Percentiles rank a stretch among this genome's conserved stretches.
phyloP scores from a whole-genome alignment of 2,888 invertebrate species.

The Aporophyla nigra region DNA sequence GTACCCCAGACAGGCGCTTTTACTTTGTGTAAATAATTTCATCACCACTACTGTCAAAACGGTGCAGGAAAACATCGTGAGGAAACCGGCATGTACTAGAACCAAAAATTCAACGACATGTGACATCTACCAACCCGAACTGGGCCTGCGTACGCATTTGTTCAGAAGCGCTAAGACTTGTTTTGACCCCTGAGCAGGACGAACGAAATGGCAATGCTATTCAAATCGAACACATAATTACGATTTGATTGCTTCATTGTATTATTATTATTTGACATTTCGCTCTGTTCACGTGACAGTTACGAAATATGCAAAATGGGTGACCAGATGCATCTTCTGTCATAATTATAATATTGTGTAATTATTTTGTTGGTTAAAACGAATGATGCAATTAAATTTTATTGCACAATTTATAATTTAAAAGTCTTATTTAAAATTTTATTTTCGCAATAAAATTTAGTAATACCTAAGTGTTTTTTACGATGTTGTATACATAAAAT shows the following conservation, averaged over 20 bases:
- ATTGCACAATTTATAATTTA: constrained; percentile 17
- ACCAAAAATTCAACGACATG: no score
- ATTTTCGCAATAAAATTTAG: not conserved
- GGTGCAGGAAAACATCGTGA: no score
- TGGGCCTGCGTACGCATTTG: no score
- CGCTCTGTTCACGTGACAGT: not conserved
- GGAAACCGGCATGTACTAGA: no score
- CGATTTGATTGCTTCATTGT: not conserved
- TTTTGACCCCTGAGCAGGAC: not conserved
- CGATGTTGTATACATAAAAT: constrained; percentile 9
- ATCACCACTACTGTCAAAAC: no score
- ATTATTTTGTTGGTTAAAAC: not conserved
- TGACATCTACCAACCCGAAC: no score
- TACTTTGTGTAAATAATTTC: no score
- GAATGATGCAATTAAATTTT: constrained; percentile 8
- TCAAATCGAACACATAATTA: no score
- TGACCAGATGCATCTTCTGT: not conserved
- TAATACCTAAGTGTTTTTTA: constrained; percentile 12
- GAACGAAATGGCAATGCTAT: no score
- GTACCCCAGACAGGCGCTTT: no score
- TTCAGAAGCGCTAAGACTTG: no score
- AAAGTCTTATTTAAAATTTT: not conserved
- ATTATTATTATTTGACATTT: constrained; percentile 23
- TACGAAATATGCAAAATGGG: constrained; percentile 21
- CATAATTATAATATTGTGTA: not conserved